Base-by-base conservation (phyloP, 1,140 invertebrate genomes). In the Magallana gigas region DNA sequence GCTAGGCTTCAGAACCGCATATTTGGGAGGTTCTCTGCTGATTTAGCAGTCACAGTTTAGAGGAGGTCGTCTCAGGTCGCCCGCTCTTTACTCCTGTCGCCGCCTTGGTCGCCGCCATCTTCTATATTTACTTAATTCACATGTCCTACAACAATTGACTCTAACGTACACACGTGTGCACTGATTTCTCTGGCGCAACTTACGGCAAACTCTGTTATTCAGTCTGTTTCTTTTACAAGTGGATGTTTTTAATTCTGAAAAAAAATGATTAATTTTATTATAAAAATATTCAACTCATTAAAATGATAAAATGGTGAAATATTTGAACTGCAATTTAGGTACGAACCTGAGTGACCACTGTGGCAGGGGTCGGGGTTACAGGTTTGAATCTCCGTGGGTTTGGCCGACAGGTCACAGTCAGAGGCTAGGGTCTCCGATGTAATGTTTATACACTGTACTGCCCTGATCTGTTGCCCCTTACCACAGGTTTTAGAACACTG, bases 381-480 rank as follows among this genome's bases (percentile, higher is more conserved):
- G 8, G 88, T 85, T 87, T 94, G 93, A 29, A 90, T 90, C 76
- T 94, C 92, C 0, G 88, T 86, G 23, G 95, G 95, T 90, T 94
- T 94, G 8, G 89, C 57, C 0, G 89, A 85, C 0, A 84, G 16
- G 57, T 92, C 88, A 91, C 95, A 96, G 5, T 93, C 94, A 0
- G 91, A 85, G 5, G 92, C 91, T n/a, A 93, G 85, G 48, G 91
- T 89, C 80, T 95, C 93, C 16, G 94, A 94, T 18, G 94, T 92
- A 80, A 93, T 87, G 85, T 96, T 94, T 0, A 95, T 93, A 91
- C 95, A 95, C 87, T 94, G 91, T 8, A 94, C 92, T 82, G 94
- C 91, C 18, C 94, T 89, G 8, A 92, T 88, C 88, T 94, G 94
- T 23, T 90, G 86, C 8, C 93, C 94, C 56, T 90, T 91, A 11